Conservation (phyloP, 2,888 invertebrate genomes). For the Drosophila demipolita region DNA sequence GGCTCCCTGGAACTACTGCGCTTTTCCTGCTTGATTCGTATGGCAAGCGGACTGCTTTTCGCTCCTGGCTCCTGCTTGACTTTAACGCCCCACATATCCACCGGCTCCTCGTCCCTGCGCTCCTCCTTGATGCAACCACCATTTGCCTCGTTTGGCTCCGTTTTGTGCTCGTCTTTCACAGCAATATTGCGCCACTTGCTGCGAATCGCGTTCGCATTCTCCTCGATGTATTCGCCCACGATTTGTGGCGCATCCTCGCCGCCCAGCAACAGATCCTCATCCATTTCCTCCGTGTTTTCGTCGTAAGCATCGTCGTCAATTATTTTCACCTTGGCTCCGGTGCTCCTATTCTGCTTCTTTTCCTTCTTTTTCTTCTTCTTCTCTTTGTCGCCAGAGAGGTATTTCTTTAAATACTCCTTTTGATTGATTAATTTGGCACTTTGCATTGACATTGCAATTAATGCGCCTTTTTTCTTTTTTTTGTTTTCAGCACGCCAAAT, state of each 20-base stretch:
- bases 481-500: constrained; percentile 8
- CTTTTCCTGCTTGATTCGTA: constrained; percentile 58
- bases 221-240: constrained; percentile 93
- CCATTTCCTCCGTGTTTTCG: constrained; percentile 85
- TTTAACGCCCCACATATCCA: constrained; percentile 71
- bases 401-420: constrained; percentile 92
- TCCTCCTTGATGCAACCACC: constrained; percentile 47
- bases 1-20: constrained; percentile 57
- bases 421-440: constrained; percentile 87
- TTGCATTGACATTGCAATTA: constrained; percentile 68
- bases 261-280: constrained; percentile 88
- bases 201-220: constrained; percentile 89
- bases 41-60: background rate
- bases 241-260: constrained; percentile 96
- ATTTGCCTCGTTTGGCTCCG: constrained; percentile 33
- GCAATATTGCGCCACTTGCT: constrained; percentile 84
- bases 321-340: constrained; percentile 89
- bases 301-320: constrained; percentile 92
- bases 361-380: constrained; percentile 87
- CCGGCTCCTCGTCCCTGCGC: constrained; percentile 38
- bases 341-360: constrained; percentile 60
- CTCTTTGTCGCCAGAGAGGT: constrained; percentile 88
- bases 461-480: background rate
- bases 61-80: constrained; percentile 49
- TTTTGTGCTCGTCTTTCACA: constrained; percentile 66